Percentiles rank a stretch among this genome's conserved stretches.
phyloP scores from a whole-genome alignment of 2,797 vertebrate species.

The Pyrrhura leucotis region DNA sequence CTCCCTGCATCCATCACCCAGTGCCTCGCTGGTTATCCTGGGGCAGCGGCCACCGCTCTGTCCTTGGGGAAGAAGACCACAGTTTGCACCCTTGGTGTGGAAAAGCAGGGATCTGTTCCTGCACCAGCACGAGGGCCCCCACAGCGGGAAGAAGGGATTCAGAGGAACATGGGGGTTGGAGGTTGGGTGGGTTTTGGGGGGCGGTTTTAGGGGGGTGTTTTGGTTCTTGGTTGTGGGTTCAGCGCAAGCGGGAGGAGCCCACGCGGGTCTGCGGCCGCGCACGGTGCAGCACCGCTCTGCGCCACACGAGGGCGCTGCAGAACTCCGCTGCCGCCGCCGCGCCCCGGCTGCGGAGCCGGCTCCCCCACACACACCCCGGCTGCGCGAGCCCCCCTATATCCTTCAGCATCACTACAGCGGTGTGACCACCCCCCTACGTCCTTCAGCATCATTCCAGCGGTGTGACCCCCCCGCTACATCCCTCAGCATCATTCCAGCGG shows the following conservation, averaged over 20 bases:
- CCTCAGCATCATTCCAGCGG: too few relatives aligned
- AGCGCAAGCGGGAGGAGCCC: not conserved
- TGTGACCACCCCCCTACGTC: too few relatives aligned
- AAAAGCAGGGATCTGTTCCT: not conserved
- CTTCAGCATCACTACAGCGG: too few relatives aligned
- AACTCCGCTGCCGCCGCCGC: not conserved
- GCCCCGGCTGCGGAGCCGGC: too few relatives aligned
- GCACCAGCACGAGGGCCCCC: fast-evolving
- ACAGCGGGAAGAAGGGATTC: fast-evolving
- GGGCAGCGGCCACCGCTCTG: not conserved
- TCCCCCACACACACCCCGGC: too few relatives aligned
- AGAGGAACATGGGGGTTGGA: fast-evolving
- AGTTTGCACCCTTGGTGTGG: not conserved
- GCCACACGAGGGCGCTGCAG: conserved; percentile 8
- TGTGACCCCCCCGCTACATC: too few relatives aligned
- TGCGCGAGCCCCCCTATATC: too few relatives aligned
- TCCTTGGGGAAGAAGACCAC: not conserved
- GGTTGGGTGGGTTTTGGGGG: too few relatives aligned
- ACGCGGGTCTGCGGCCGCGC: not conserved
- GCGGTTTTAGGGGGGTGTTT: not conserved
- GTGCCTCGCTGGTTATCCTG: fast-evolving
- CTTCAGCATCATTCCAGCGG: too few relatives aligned
- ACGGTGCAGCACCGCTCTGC: not conserved
- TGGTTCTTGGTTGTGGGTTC: too few relatives aligned
- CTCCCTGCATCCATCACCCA: fast-evolving